Evolutionary conservation across 1,140 invertebrate genomes (phyloP).

Genomic region (Hyles euphorbiae): DNA sequence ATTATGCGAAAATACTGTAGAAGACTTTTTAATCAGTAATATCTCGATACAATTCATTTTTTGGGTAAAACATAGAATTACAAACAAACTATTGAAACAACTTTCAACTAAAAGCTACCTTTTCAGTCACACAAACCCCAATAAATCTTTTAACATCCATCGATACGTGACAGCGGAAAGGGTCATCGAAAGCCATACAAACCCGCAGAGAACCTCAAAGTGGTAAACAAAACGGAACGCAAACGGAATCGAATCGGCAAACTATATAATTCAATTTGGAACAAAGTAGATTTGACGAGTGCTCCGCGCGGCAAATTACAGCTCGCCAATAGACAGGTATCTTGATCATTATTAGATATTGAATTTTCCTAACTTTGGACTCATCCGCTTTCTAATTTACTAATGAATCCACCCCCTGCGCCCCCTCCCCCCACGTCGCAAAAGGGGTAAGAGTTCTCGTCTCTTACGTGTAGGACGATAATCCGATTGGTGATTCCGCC

Average conservation of each 20-base stretch:
- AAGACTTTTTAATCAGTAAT: no score
- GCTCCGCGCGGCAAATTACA: neutral
- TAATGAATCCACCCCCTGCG: slow-evolving; percentile 68
- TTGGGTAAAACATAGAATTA: no score
- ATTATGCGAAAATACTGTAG: no score
- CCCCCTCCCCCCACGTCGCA: slow-evolving; percentile 24
- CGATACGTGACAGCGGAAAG: no score
- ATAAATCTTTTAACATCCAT: no score
- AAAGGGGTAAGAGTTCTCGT: slow-evolving; percentile 70
- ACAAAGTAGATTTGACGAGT: slow-evolving; percentile 65
- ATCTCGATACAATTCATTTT: no score
- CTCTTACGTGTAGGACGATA: slow-evolving; percentile 70
- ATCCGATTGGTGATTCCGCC: slow-evolving; percentile 68
- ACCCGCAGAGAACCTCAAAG: no score
- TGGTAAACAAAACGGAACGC: neutral
- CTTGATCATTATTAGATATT: slow-evolving; percentile 76
- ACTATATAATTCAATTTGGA: slow-evolving; percentile 70
- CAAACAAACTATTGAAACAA: no score
- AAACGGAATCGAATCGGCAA: slow-evolving; percentile 49
- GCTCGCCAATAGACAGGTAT: slow-evolving; percentile 48
- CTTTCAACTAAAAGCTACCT: no score
- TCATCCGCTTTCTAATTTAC: slow-evolving; percentile 76
- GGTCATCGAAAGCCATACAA: no score
- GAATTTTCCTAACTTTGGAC: slow-evolving; percentile 76
- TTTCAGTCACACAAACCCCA: no score